These are phyloP conservation scores for Hemiprocne comata DNA, from an alignment of 2,113 vertebrate species.

Conservation along the genomic window DNA sequence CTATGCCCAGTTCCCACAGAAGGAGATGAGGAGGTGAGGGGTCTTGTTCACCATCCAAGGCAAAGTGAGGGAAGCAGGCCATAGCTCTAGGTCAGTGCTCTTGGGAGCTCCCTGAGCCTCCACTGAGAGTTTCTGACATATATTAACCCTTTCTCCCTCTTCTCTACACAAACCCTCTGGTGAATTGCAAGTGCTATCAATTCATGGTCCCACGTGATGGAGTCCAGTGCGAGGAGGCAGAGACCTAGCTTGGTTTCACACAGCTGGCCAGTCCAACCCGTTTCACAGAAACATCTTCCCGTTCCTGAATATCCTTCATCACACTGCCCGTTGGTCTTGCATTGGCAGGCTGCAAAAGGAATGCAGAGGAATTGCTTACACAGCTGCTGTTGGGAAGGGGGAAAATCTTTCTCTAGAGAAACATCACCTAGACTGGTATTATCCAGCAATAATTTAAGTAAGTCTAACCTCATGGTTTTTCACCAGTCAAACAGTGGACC, in stretches of 20 bases:
- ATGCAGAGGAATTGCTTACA: neutral
- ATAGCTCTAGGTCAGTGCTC: too few species aligned
- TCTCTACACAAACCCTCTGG: neutral
- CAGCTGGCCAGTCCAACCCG: conserved; percentile 85
- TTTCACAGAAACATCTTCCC: conserved; percentile 87
- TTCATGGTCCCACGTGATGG: rapidly evolving
- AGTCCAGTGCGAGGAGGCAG: neutral
- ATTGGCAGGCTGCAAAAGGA: conserved; percentile 83
- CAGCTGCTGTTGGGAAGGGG: neutral
- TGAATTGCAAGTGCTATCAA: neutral
- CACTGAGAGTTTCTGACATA: neutral
- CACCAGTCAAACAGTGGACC: neutral
- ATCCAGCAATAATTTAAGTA: neutral
- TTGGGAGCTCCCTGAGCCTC: neutral
- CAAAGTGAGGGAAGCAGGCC: neutral
- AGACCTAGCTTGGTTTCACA: conserved; percentile 84
- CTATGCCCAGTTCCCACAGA: neutral
- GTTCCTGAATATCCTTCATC: conserved; percentile 81
- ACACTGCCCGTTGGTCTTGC: conserved; percentile 85
- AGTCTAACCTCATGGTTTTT: neutral
- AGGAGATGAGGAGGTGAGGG: neutral
- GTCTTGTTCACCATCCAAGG: neutral
- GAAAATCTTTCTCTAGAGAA: neutral
- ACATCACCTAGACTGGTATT: neutral
- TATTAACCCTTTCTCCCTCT: neutral